Evolutionary conservation across 2,888 invertebrate genomes (phyloP).

Genomic region (Spodoptera exigua): DNA sequence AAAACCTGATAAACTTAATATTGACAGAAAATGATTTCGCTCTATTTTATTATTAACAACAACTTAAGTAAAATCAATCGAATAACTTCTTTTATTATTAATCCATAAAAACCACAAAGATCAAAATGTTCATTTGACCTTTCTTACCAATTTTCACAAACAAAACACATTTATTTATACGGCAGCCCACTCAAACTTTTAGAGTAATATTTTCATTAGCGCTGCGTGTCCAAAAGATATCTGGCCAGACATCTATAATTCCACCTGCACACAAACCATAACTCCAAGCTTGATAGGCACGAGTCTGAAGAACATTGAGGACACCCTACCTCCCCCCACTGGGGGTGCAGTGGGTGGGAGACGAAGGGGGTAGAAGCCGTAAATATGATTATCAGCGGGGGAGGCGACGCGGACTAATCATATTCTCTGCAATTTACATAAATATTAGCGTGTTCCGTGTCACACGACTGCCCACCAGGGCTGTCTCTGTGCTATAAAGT

Average conservation of each 20-base stretch:
- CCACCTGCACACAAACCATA: conserved; percentile 45
- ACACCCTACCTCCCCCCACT: conserved; percentile 47
- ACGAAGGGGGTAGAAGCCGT: conserved; percentile 73
- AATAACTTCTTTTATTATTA: too few species aligned
- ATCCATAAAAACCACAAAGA: too few species aligned
- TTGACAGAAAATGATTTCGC: too few species aligned
- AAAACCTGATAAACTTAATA: too few species aligned
- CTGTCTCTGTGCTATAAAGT: conserved; percentile 30
- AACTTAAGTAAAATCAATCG: too few species aligned
- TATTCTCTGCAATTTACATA: conserved; percentile 89
- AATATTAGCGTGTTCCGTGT: conserved; percentile 88
- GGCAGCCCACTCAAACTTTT: too few species aligned
- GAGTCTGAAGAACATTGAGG: conserved; percentile 64
- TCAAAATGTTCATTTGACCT: too few species aligned
- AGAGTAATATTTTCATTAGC: conserved; percentile 30
- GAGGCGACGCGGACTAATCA: conserved; percentile 88
- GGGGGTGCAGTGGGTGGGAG: conserved; percentile 48
- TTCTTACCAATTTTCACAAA: too few species aligned
- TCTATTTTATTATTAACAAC: too few species aligned
- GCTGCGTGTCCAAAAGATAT: conserved; percentile 35
- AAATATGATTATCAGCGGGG: conserved; percentile 89
- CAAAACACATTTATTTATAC: too few species aligned
- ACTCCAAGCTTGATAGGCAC: conserved; percentile 57
- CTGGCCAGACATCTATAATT: conserved; percentile 46
- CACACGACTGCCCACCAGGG: conserved; percentile 74